Evolutionary conservation across 2,888 invertebrate genomes (phyloP).

Genomic region (Chouioia cunea): DNA sequence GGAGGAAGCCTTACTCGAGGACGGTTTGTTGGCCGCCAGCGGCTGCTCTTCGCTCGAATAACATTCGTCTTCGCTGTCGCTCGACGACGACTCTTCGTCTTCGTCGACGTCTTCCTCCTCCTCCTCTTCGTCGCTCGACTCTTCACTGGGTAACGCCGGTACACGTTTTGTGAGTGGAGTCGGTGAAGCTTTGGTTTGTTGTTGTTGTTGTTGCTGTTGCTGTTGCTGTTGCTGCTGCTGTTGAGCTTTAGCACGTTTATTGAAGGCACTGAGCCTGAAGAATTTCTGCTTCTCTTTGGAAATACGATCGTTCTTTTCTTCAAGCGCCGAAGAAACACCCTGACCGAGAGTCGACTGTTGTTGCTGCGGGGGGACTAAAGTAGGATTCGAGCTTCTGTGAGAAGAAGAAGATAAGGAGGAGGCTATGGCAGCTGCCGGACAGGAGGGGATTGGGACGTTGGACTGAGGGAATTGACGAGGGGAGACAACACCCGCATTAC

Average conservation of each 20-base stretch:
- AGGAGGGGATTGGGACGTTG: conserved; percentile 48
- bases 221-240: conserved; percentile 53
- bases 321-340: conserved; percentile 57
- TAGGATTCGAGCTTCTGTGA: conserved; percentile 27
- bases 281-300: conserved; percentile 91
- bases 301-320: conserved; percentile 80
- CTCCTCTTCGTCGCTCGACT: conserved; percentile 54
- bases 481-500: conserved; percentile 70
- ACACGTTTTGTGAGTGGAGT: too few relatives aligned
- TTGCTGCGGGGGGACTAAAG: conserved; percentile 46
- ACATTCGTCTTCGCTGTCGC: conserved; percentile 60
- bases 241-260: conserved; percentile 62
- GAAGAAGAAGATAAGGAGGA: conserved; percentile 52
- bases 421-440: conserved; percentile 50
- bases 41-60: conserved; percentile 49
- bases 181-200: conserved; percentile 41
- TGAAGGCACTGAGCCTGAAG: conserved; percentile 85
- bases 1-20: conserved; percentile 49
- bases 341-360: conserved; percentile 38
- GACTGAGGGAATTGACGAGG: conserved; percentile 65
- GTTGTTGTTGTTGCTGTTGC: conserved; percentile 54
- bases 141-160: conserved; percentile 45
- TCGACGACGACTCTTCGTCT: conserved; percentile 54
- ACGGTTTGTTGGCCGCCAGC: conserved; percentile 47
- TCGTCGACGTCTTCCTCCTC: conserved; percentile 50